Conservation (phyloP, 2,888 invertebrate genomes). For the Lithophane socia region DNA sequence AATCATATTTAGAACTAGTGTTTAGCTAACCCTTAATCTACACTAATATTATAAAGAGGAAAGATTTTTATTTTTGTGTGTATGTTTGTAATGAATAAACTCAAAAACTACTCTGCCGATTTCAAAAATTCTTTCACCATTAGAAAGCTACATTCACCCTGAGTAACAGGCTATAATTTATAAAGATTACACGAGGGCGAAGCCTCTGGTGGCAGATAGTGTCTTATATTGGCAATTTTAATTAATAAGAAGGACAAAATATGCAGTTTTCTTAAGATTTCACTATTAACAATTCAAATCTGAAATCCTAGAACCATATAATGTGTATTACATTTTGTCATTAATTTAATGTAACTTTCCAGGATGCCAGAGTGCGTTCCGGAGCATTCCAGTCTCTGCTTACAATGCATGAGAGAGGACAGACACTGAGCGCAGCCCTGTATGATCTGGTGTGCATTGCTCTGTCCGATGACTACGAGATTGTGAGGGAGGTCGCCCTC, state of each 20-base stretch:
- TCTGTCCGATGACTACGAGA: constrained; percentile 97
- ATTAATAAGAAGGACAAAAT: neutral
- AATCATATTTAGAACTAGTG: too few relatives aligned
- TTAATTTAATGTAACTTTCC: constrained; percentile 59
- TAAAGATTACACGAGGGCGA: too few relatives aligned
- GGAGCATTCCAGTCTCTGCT: constrained; percentile 97
- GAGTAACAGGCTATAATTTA: too few relatives aligned
- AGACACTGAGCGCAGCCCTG: constrained; percentile 93
- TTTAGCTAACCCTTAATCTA: too few relatives aligned
- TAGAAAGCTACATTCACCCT: too few relatives aligned
- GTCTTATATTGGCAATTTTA: neutral
- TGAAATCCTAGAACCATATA: neutral
- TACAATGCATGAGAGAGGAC: constrained; percentile 95
- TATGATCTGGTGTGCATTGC: constrained; percentile 93
- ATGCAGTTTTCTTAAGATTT: neutral
- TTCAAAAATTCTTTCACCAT: too few relatives aligned
- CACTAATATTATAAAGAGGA: too few relatives aligned
- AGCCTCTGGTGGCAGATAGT: too few relatives aligned
- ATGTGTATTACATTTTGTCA: neutral
- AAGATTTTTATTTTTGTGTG: too few relatives aligned
- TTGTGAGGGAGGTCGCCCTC: constrained; percentile 96
- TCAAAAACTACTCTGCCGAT: too few relatives aligned
- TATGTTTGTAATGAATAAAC: too few relatives aligned
- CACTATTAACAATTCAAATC: neutral
- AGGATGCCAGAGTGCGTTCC: constrained; percentile 97